These are phyloP conservation scores for Cyanocitta stelleri DNA, from an alignment of 2,113 vertebrate species.

Conservation along the genomic window DNA sequence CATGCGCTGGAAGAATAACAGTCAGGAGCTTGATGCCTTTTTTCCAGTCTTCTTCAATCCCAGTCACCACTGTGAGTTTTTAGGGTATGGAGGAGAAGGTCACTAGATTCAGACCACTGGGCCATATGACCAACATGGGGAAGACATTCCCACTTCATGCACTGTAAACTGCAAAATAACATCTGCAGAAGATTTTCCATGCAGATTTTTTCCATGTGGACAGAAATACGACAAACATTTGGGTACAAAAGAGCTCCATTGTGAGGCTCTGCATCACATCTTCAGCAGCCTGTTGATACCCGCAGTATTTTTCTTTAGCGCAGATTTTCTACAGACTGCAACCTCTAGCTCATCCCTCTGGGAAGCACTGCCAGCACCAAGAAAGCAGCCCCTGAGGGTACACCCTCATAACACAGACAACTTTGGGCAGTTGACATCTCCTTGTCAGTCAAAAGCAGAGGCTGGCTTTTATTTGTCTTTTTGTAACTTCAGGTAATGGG, in stretches of 20 bases:
- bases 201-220: not conserved
- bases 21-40: not conserved
- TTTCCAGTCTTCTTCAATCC: not conserved
- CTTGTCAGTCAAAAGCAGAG: not conserved
- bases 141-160: fast-evolving
- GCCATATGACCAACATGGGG: not conserved
- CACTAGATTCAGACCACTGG: not conserved
- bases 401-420: not conserved
- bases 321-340: not conserved
- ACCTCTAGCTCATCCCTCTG: not conserved
- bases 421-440: not conserved
- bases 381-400: not conserved
- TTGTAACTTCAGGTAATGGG: not conserved
- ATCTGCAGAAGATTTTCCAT: not conserved
- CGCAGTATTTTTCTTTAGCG: not conserved
- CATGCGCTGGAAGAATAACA: not conserved
- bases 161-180: not conserved
- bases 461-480: not conserved
- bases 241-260: not conserved
- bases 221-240: not conserved
- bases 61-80: not conserved
- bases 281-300: not conserved
- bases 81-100: not conserved
- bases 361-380: not conserved
- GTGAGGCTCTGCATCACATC: not conserved